Percentiles rank a stretch among this genome's conserved stretches.
Evolutionary conservation across 2,113 vertebrate species (phyloP).

Genomic region (Microcebus jonahi): DNA sequence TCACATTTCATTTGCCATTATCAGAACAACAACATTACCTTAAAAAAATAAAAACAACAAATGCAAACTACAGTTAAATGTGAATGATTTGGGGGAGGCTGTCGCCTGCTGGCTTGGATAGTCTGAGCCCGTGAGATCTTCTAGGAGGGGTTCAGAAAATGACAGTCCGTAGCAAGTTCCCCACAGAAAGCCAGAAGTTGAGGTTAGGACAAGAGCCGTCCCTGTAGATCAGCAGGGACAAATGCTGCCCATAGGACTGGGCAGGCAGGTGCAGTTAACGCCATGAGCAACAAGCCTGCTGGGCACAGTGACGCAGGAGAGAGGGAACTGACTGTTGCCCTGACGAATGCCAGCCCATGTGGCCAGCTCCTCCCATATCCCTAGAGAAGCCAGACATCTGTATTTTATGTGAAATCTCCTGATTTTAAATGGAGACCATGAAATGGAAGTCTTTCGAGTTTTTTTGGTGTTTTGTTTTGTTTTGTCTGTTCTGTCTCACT

Average conservation of each 20-base stretch:
- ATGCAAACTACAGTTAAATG: background rate
- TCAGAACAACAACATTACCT: background rate
- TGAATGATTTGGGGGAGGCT: background rate
- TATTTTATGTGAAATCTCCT: background rate
- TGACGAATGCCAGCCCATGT: background rate
- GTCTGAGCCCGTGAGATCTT: slow-evolving; percentile 4
- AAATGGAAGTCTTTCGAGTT: background rate
- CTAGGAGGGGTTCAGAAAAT: background rate
- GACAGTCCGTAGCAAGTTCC: background rate
- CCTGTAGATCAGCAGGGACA: background rate
- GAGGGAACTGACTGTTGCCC: background rate
- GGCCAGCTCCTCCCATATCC: background rate
- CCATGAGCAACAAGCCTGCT: background rate
- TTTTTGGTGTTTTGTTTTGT: background rate
- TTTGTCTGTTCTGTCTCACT: background rate
- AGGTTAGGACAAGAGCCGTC: background rate
- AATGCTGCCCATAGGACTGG: background rate
- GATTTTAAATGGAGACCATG: background rate
- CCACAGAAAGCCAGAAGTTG: background rate
- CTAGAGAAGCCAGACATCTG: background rate
- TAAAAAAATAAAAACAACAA: background rate
- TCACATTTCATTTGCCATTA: background rate
- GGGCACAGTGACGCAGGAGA: background rate
- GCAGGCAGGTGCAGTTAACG: background rate
- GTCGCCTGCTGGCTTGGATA: background rate